A percentile compares a stretch with the other conserved stretches of the same genome.
Conservation (phyloP, 2,888 invertebrate species). For the Sesamia inferens region DNA sequence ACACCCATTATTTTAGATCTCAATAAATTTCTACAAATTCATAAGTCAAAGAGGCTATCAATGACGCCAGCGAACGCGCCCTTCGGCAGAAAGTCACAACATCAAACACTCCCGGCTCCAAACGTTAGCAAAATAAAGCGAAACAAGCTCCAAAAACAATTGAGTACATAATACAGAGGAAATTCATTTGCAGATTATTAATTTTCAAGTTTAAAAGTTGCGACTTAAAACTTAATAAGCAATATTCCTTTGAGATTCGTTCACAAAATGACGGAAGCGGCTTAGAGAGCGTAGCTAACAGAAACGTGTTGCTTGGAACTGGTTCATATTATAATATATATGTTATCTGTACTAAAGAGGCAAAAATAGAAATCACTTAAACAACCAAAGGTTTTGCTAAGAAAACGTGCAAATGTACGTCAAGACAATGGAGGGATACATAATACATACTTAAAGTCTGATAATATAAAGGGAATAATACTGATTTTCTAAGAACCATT, state of each 20-base stretch:
- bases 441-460: too few species aligned
- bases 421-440: neutral
- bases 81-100: slow-evolving; percentile 50
- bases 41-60: slow-evolving; percentile 29
- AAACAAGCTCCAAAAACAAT: slow-evolving; percentile 65
- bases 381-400: too few species aligned
- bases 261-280: slow-evolving; percentile 26
- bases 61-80: slow-evolving; percentile 32
- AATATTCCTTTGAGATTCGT: slow-evolving; percentile 56
- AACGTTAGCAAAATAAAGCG: slow-evolving; percentile 56
- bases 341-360: neutral
- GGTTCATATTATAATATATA: neutral
- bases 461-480: too few species aligned
- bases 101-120: slow-evolving; percentile 56
- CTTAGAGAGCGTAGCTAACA: slow-evolving; percentile 8
- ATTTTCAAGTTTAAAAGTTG: slow-evolving; percentile 64
- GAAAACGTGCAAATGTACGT: neutral
- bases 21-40: slow-evolving; percentile 27
- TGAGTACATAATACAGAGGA: slow-evolving; percentile 65
- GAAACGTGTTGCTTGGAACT: neutral
- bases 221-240: slow-evolving; percentile 60
- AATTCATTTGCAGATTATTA: slow-evolving; percentile 67
- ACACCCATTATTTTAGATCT: slow-evolving; percentile 34
- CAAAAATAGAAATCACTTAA: neutral
- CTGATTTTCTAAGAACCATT: neutral